phyloP scores from a whole-genome alignment of 2,888 invertebrate genomes.

The Plebejus argus region DNA sequence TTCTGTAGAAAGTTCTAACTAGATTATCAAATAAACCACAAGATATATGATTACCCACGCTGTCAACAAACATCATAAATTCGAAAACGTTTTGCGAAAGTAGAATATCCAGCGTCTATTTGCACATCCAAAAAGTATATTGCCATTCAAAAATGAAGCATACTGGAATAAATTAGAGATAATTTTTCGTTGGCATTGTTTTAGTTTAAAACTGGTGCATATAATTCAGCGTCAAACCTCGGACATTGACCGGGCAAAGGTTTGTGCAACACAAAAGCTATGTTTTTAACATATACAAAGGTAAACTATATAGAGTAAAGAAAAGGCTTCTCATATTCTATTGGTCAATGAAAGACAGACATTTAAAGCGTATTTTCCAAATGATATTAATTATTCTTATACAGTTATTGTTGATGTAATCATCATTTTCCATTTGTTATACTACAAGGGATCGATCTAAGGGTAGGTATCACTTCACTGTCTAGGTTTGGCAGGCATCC shows the following conservation, averaged over 20 bases:
- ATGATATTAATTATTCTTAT: no score
- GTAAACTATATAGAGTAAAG: conserved; percentile 16
- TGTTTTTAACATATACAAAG: no score
- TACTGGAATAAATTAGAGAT: background rate
- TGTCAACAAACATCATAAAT: conserved; percentile 43
- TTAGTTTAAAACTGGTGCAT: conserved; percentile 69
- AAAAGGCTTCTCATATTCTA: no score
- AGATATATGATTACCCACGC: background rate
- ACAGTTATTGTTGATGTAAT: no score
- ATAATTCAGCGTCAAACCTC: conserved; percentile 56
- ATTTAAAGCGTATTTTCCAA: no score
- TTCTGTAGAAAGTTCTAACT: conserved; percentile 16
- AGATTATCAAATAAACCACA: background rate
- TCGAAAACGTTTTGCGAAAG: conserved; percentile 45
- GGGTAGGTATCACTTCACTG: no score
- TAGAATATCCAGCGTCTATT: conserved; percentile 48
- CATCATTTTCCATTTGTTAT: no score
- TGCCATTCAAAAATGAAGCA: background rate
- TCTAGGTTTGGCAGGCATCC: no score
- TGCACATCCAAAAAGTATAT: conserved; percentile 48
- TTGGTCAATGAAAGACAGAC: no score
- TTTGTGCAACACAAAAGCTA: conserved; percentile 29
- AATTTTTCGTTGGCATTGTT: conserved; percentile 34
- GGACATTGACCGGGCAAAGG: conserved; percentile 58
- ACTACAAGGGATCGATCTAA: no score